Base-by-base conservation (phyloP, 2,113 vertebrate species). In the Eulacestoma nigropectus region DNA sequence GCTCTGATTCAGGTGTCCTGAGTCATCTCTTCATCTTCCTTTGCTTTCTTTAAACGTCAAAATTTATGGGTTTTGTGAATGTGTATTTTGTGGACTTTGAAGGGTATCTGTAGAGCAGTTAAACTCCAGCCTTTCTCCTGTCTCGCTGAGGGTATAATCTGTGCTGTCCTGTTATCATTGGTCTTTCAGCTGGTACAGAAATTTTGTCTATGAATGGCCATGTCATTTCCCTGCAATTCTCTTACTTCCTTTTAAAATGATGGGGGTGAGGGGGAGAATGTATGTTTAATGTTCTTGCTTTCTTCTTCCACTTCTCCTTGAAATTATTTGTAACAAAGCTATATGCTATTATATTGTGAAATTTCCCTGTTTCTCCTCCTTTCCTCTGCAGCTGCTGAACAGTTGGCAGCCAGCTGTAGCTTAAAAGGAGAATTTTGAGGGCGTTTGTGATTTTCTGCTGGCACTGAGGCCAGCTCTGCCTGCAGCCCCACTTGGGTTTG, bases 341-440 rank as follows among this genome's bases (percentile, higher is more conserved):
- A 57, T 84, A 84, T 64, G 56, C 33, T 82, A 15, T 67, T 87
- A 73, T 32, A 49, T 37, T 53, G 19, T 59, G 53, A 83, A 69
- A 18, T 46, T 72, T 49, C 76, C 44, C 39, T 42, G 18, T 85
- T 75, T 65, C 27, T 86, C 85, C 64, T 92, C 87, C 52, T 76
- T 87, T n/a, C 47, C 19, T 50, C 73, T 63, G 60, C 27, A 90
- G 69, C 56, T 94, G 59, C 87, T 78, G n/a, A 86, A 78, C 75
- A 93, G 56, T 90, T 89, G 76, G 30, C 74, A 79, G 50, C 32
- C 84, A 92, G 49, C 16, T 64, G 70, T 32, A 91, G 29, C 49
- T 95, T 94, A 35, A 92, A 87, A 96, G 65, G 83, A 89, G 50
- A 79, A 35, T 21, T 75, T 49, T 83, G 41, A 78, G 59, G 32